Base-by-base conservation (phyloP, 2,888 invertebrate species). In the Anarsia innoxiella region DNA sequence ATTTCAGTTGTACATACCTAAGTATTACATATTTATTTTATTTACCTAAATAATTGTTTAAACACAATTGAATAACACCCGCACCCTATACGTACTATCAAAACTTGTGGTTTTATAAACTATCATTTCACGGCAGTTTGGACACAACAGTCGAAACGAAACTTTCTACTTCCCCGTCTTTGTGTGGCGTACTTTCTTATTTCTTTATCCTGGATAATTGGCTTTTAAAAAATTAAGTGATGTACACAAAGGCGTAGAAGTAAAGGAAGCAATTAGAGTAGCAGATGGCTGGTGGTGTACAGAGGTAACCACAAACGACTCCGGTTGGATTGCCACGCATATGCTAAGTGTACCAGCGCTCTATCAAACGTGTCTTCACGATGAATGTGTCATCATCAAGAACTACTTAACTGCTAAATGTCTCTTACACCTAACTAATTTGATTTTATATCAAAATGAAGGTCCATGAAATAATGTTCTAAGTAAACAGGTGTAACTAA, bases 101-200 rank as follows among this genome's bases (percentile, higher is more conserved):
- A 48, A 59, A 65, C 45, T 59, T 71, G 77, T 59, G 74, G 76
- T 79, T 66, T 56, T 53, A 51, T 61, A 65, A 71, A 69, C 71
- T 66, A 67, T 58, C 61, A 74, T 73, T 76, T 67, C 62, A 73
- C 67, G 70, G 71, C 70, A 73, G 59, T 71, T 71, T 67, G 62
- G 58, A 63, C 60, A 50, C 59, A 47, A 44, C 38, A 34, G 23
- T 53, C 49, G 59, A 62, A 60, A 52, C 49, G 38, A 40, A 59
- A 67, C 78, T 82, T 82, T 82, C 79, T 66, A 70, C 58, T 41
- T 49, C 47, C 44, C 42, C 42, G 40, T 58, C 60, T 64, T 78
- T 75, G 69, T 77, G 66, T 64, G 66, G 68, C 56, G 53, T 69
- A 76, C 80, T 82, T 80, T 80, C 79, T 65, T 72, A 71, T 73